These are phyloP conservation scores for Conomelus anceps DNA, from an alignment of 2,888 invertebrate genomes.

Conservation along the genomic window DNA sequence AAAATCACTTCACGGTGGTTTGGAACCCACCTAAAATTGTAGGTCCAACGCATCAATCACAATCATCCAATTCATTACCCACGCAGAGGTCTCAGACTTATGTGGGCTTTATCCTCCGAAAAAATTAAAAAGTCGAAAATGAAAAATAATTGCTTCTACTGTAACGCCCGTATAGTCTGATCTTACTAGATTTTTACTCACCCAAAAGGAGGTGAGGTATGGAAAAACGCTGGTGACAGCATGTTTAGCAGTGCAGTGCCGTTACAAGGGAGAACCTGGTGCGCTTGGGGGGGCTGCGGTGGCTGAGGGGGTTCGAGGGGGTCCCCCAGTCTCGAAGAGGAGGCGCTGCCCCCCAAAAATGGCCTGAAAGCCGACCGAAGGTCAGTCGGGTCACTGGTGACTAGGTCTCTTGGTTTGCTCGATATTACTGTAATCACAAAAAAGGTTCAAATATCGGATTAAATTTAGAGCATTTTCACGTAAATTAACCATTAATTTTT, in stretches of 20 bases:
- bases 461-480: too few species aligned
- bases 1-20: too few species aligned
- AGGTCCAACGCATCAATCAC: too few species aligned
- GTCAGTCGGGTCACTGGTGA: not conserved
- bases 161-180: too few species aligned
- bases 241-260: not conserved
- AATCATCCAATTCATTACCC: too few species aligned
- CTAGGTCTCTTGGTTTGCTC: not conserved
- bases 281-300: not conserved
- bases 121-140: too few species aligned
- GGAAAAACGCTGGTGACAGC: slow-evolving; percentile 1
- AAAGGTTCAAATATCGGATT: too few species aligned
- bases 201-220: not conserved
- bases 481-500: too few species aligned
- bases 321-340: not conserved
- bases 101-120: too few species aligned
- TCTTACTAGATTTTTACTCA: not conserved
- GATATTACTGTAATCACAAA: not conserved
- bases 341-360: not conserved
- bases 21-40: too few species aligned
- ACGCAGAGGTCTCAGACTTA: too few species aligned
- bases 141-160: too few species aligned
- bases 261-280: not conserved
- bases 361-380: not conserved
- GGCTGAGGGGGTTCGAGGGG: not conserved